Evolutionary conservation across 2,888 invertebrate genomes (phyloP), one percentile per base, ranked within the genome.

Genomic region (Allophyes oxyacanthae): DNA sequence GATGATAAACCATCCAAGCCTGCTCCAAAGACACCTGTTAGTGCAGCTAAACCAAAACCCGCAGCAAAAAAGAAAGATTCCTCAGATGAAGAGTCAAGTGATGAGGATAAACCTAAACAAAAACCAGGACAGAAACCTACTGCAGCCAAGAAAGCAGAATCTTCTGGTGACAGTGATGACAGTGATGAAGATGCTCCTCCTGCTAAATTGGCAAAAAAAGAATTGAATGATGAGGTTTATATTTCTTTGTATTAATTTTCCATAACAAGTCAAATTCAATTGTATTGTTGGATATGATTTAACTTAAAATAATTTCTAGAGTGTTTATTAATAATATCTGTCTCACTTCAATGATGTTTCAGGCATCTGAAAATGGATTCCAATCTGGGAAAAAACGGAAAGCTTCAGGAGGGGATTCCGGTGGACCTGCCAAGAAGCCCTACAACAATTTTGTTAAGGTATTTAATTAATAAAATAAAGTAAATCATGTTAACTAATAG

Each of bases 371-470:
- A 60, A 88, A 81, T 73, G 79, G 76, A 28, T 72, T 83, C 49
- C 82, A 87, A 80, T 63, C 80, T 54, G 90, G 91, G 13, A 91
- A 89, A 72, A 94, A 94, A 65, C 81, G 94, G 56, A 93, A 93
- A 86, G 89, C 88, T 14, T 92, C 92, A 32, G 92, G 80, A 61
- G 87, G 82, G 41, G 91, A 88, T 33, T 41, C 72, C 45, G 77
- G 77, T 52, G 87, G 85, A 28, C 88, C 91, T 54, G 87, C 92
- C 6, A 95, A 95, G 69, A 95, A 96, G 64, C 93, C 94, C 46
- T 97, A 97, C 82, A 94, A 77, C 64, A 97, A 97, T 79, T 97
- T 97, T 82, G 96, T 96, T 0, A 97, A 96, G 90, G 95, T 95
- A 82, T 46, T 55, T 62, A 34, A 8, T 10, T 2, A 4, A 28